A percentile compares a stretch with the other conserved stretches of the same genome.
Conservation (phyloP, 2,797 vertebrate species). For the Sebastes hubbsi region DNA sequence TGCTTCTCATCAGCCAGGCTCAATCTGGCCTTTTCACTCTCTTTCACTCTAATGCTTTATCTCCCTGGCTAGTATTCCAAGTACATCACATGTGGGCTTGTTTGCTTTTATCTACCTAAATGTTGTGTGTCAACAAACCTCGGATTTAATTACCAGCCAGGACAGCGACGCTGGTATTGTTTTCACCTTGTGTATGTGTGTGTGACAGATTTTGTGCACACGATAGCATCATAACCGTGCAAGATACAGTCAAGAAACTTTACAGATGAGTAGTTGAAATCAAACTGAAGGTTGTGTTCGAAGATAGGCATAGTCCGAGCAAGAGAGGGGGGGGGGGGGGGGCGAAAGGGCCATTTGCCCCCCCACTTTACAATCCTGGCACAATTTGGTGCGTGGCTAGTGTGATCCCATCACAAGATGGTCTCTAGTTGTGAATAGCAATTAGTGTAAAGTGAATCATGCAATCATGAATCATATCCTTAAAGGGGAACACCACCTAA, state of each 20-base stretch:
- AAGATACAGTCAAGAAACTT: not conserved
- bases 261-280: not conserved
- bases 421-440: constrained; percentile 5
- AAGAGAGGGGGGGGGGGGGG: not conserved
- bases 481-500: not conserved
- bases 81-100: constrained; percentile 5
- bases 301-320: not conserved
- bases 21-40: constrained; percentile 9
- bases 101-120: not conserved
- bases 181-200: not conserved
- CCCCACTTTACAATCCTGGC: too few relatives aligned
- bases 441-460: constrained; percentile 7
- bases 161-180: not conserved
- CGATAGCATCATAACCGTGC: not conserved
- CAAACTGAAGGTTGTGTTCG: not conserved
- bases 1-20: constrained; percentile 17
- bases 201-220: not conserved
- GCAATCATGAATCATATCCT: not conserved
- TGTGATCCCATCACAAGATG: not conserved
- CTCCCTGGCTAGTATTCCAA: constrained; percentile 26
- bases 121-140: constrained; percentile 18
- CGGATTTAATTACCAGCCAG: constrained; percentile 7
- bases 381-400: not conserved
- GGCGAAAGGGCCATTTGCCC: too few relatives aligned
- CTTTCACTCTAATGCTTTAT: constrained; percentile 17